A percentile compares a stretch with the other conserved stretches of the same genome.
Conservation (phyloP, 2,888 invertebrate genomes). For the Calameuta pallipes region DNA sequence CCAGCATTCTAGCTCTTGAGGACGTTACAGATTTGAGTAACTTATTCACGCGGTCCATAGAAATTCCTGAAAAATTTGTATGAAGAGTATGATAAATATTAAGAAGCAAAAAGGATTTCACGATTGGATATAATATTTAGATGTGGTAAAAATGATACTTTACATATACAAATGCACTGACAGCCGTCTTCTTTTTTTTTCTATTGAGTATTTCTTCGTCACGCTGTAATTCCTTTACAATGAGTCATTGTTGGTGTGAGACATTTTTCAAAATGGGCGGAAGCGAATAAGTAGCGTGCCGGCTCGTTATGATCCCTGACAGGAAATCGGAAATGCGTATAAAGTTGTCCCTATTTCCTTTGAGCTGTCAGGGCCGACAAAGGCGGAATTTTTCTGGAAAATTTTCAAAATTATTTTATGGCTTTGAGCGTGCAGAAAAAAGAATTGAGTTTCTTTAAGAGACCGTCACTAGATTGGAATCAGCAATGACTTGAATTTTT, state of each 20-base stretch:
- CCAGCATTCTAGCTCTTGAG: not conserved
- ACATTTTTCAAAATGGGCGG: not conserved
- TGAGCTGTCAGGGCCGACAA: not conserved
- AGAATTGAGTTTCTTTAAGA: not conserved
- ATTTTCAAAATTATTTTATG: not conserved
- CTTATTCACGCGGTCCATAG: not conserved
- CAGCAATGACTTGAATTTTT: not conserved
- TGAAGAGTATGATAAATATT: not conserved
- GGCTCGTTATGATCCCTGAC: not conserved
- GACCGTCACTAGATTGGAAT: not conserved
- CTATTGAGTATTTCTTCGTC: not conserved
- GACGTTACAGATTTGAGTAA: not conserved
- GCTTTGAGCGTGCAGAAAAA: not conserved
- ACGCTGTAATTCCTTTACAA: not conserved
- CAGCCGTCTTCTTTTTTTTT: not conserved
- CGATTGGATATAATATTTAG: not conserved
- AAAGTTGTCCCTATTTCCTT: not conserved
- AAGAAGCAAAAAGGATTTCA: not conserved
- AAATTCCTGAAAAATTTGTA: not conserved
- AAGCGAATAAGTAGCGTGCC: not conserved
- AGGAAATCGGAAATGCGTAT: constrained; percentile 6
- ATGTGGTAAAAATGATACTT: not conserved
- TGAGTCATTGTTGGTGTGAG: not conserved
- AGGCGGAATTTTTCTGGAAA: constrained; percentile 1
- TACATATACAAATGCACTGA: not conserved